A percentile compares a stretch with the other conserved stretches of the same genome.
Evolutionary conservation across 2,113 vertebrate species (phyloP).

Genomic region (Catharus fuscescens): DNA sequence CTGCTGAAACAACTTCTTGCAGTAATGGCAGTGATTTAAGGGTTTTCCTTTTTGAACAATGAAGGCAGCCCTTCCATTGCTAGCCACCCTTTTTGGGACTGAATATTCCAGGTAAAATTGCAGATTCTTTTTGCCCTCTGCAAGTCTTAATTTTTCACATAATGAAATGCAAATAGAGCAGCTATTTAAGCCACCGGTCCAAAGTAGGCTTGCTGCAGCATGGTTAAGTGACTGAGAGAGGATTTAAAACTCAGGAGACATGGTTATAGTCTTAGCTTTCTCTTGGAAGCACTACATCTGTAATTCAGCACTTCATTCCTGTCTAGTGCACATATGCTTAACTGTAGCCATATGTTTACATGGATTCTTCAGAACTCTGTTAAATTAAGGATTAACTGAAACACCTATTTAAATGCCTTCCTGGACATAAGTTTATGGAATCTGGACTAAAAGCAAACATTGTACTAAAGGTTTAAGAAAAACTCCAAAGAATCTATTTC

Average conservation of each 20-base stretch:
- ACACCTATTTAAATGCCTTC: conserved; percentile 38
- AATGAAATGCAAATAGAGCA: conserved; percentile 37
- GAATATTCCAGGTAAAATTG: not conserved
- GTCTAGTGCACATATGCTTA: conserved; percentile 43
- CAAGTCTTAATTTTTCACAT: conserved; percentile 4
- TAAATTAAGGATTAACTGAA: conserved; percentile 55
- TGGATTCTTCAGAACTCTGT: conserved; percentile 31
- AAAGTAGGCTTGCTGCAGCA: not conserved
- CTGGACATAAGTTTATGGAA: conserved; percentile 29
- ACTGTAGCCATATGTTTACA: conserved; percentile 51
- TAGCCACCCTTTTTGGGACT: not conserved
- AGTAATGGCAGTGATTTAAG: conserved; percentile 15
- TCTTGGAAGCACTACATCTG: conserved; percentile 50
- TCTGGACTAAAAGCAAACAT: conserved; percentile 28
- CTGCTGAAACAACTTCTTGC: conserved; percentile 27
- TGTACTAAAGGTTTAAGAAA: not conserved
- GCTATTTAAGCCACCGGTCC: conserved; percentile 13
- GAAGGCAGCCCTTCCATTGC: not conserved
- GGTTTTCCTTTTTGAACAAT: not conserved
- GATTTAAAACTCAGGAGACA: conserved; percentile 45
- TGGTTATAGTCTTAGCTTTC: conserved; percentile 34
- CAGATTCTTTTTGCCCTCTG: not conserved
- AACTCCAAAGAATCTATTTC: not conserved
- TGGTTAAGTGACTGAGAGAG: conserved; percentile 25
- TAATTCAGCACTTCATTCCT: conserved; percentile 57